These are phyloP conservation scores for Cervus canadensis DNA, from an alignment of 2,113 vertebrate genomes.

Conservation along the genomic window DNA sequence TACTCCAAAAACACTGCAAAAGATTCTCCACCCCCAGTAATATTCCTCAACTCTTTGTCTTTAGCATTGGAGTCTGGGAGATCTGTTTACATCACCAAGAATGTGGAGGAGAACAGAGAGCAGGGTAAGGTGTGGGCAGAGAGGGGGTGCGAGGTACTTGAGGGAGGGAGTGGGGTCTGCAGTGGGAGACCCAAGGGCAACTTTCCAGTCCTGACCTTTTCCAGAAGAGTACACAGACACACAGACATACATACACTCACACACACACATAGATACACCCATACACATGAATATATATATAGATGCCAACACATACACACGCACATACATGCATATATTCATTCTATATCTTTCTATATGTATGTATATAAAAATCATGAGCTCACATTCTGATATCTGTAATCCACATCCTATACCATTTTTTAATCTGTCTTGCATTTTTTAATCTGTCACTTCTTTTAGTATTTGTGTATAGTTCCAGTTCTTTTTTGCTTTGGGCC, in stretches of 20 bases:
- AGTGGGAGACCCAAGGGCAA: background rate
- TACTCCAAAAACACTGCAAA: background rate
- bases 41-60: background rate
- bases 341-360: background rate
- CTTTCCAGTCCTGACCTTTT: background rate
- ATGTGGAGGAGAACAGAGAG: background rate
- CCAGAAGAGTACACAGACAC: background rate
- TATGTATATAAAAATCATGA: background rate
- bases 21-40: background rate
- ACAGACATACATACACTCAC: background rate
- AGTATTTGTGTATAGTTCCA: background rate
- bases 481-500: background rate
- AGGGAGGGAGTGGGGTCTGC: background rate
- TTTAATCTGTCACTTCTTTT: background rate
- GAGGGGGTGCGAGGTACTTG: rapidly evolving
- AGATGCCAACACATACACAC: background rate
- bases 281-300: background rate
- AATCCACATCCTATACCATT: background rate
- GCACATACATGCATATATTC: background rate
- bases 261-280: background rate
- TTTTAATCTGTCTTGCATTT: background rate
- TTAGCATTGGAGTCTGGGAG: background rate
- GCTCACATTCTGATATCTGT: background rate
- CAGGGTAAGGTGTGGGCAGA: too few species aligned
- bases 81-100: background rate